Evolutionary conservation across 2,888 invertebrate genomes (phyloP).

Genomic region (Biston stratarius): DNA sequence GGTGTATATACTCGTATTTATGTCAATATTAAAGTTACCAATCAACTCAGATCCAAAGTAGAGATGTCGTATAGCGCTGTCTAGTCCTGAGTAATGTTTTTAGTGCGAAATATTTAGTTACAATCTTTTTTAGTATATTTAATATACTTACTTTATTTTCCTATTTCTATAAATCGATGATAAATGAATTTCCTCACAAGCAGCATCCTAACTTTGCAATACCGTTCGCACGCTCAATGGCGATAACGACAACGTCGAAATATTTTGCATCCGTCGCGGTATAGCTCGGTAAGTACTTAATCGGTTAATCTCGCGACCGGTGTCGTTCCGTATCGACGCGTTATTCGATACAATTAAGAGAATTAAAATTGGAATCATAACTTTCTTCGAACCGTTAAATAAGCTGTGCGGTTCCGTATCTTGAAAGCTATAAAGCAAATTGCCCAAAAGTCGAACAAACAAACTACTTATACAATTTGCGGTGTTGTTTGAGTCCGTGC

Average conservation of each 20-base stretch:
- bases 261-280: constrained; percentile 9
- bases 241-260: constrained; percentile 5
- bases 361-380: constrained; percentile 15
- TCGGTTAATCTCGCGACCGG: constrained; percentile 45
- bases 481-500: constrained; percentile 1
- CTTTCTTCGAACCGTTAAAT: constrained; percentile 20
- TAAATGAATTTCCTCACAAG: neutral
- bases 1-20: no score
- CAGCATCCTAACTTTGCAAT: no score
- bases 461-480: neutral
- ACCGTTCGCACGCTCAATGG: constrained; percentile 3
- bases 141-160: no score
- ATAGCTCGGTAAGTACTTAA: constrained; percentile 40
- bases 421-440: neutral
- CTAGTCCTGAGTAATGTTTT: no score
- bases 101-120: no score
- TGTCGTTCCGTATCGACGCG: constrained; percentile 53
- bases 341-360: constrained; percentile 48
- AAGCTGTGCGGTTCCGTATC: constrained; percentile 2
- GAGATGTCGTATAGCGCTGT: no score
- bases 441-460: neutral
- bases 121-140: no score
- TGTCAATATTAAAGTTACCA: no score
- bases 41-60: no score
- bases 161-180: no score